Evolutionary conservation across 2,888 invertebrate species (phyloP).

Genomic region (Notodonta dromedarius): DNA sequence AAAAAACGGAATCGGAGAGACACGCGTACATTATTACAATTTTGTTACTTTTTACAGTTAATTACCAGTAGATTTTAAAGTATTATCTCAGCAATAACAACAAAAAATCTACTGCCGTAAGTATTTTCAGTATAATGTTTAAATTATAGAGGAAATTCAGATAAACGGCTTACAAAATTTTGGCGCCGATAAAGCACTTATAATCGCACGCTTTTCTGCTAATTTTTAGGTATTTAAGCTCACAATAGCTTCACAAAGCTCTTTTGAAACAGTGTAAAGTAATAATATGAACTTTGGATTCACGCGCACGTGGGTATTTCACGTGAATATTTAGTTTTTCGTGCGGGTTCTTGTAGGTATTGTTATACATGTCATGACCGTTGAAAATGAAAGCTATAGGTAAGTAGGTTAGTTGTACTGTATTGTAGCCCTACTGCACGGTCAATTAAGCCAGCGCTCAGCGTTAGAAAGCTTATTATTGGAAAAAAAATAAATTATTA

Average conservation of each 20-base stretch:
- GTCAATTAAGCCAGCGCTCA: no score
- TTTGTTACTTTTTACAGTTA: conserved; percentile 12
- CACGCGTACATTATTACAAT: conserved; percentile 31
- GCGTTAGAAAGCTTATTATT: no score
- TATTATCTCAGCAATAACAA: conserved; percentile 6
- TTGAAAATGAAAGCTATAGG: neutral
- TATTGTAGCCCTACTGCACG: no score
- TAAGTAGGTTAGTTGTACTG: no score
- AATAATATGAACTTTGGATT: neutral
- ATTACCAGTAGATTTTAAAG: conserved; percentile 9
- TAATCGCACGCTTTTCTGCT: neutral
- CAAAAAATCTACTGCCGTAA: conserved; percentile 18
- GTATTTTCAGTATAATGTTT: conserved; percentile 14
- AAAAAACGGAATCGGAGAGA: conserved; percentile 13
- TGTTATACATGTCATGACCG: neutral
- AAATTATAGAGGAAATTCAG: conserved; percentile 10
- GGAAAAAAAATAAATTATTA: no score
- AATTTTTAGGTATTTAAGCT: neutral
- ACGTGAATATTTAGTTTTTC: neutral
- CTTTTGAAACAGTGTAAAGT: neutral
- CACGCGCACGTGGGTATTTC: neutral
- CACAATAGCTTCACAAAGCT: neutral
- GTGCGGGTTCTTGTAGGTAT: neutral
- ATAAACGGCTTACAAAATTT: conserved; percentile 18
- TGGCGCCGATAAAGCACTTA: conserved; percentile 26